These are phyloP conservation scores for Gobius niger DNA, from an alignment of 2,113 vertebrate species.

Conservation along the genomic window DNA sequence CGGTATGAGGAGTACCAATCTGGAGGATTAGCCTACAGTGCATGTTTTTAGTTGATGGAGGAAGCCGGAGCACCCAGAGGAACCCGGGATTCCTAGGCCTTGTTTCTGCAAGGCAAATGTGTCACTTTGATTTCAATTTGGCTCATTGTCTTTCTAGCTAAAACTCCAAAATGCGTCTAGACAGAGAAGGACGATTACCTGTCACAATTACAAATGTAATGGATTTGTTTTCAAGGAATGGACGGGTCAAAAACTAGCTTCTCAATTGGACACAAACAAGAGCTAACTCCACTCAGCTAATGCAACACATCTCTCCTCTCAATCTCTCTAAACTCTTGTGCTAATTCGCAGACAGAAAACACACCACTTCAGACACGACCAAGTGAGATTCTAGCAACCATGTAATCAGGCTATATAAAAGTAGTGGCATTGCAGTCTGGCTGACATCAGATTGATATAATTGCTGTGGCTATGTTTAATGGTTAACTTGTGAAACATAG, in stretches of 20 bases:
- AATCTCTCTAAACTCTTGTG: slow-evolving; percentile 32
- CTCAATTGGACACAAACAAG: slow-evolving; percentile 28
- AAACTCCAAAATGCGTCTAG: not conserved
- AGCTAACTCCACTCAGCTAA: slow-evolving; percentile 28
- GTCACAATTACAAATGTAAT: not conserved
- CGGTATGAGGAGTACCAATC: too few species aligned
- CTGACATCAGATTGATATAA: slow-evolving; percentile 85
- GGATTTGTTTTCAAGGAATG: slow-evolving; percentile 13
- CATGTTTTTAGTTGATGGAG: too few species aligned
- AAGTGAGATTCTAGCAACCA: slow-evolving; percentile 77
- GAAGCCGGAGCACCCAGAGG: too few species aligned
- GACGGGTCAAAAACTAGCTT: not conserved
- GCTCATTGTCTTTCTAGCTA: slow-evolving; percentile 2
- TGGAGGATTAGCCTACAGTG: too few species aligned
- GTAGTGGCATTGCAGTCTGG: slow-evolving; percentile 78
- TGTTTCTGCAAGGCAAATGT: too few species aligned
- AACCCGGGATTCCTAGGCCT: too few species aligned
- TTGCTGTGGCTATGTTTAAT: slow-evolving; percentile 79
- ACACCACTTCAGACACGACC: slow-evolving; percentile 74
- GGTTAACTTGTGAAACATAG: slow-evolving; percentile 73
- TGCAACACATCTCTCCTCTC: slow-evolving; percentile 25
- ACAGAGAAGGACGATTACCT: not conserved
- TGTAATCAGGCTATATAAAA: slow-evolving; percentile 87
- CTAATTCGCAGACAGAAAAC: slow-evolving; percentile 49
- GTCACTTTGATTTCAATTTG: not conserved